Percentiles rank a stretch among this genome's conserved stretches.
These are phyloP conservation scores for Hemaris fuciformis DNA, from an alignment of 2,888 invertebrate genomes.

Conservation along the genomic window DNA sequence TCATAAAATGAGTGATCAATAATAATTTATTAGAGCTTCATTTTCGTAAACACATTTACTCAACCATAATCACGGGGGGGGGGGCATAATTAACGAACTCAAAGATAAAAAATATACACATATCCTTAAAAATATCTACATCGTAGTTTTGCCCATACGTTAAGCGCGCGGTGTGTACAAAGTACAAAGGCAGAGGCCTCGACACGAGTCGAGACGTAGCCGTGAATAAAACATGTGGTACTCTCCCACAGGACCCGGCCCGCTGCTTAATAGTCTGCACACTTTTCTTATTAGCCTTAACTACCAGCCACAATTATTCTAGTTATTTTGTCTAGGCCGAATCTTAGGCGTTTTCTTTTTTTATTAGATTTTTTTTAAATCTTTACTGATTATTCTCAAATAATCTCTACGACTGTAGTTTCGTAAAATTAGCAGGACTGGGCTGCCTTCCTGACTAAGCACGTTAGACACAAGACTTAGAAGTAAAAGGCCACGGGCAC, in stretches of 20 bases:
- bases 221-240: conserved; percentile 61
- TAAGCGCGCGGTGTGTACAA: background rate
- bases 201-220: background rate
- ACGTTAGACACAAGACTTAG: no score
- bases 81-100: no score
- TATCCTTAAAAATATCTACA: background rate
- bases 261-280: conserved; percentile 40
- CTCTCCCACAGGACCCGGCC: conserved; percentile 39
- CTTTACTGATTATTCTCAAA: no score
- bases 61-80: no score
- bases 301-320: conserved; percentile 37
- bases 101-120: background rate
- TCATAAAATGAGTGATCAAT: no score
- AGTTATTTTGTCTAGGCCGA: background rate
- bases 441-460: no score
- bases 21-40: no score
- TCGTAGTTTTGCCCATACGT: background rate
- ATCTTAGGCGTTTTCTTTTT: background rate
- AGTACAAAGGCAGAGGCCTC: background rate
- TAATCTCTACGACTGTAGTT: no score
- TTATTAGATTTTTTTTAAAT: no score
- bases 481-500: no score
- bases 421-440: no score
- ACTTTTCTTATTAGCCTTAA: conserved; percentile 62
- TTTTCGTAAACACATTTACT: no score